A percentile compares a stretch with the other conserved stretches of the same genome.
Conservation (phyloP, 2,797 vertebrate genomes). For the Pristis pectinata region DNA sequence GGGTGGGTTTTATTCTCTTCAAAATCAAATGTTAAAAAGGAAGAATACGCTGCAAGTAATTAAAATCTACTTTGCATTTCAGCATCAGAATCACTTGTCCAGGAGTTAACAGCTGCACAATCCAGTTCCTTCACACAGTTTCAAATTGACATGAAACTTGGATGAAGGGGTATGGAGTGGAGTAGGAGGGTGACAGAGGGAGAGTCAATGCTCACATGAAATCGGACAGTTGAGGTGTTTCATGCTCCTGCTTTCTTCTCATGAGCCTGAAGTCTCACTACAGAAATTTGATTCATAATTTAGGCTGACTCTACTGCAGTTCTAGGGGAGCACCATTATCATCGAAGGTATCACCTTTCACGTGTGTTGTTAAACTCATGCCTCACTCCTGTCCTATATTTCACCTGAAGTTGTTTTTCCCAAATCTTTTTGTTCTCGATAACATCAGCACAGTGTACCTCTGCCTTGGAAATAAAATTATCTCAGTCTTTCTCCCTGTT, state of each 20-base stretch:
- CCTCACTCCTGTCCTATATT: not conserved
- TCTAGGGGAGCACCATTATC: not conserved
- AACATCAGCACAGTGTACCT: not conserved
- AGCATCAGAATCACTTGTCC: not conserved
- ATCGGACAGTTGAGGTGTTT: not conserved
- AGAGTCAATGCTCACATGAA: not conserved
- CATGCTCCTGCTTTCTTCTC: no score
- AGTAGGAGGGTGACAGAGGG: not conserved
- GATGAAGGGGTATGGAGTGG: no score
- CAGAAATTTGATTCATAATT: not conserved
- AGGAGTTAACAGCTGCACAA: not conserved
- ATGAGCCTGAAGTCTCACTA: no score
- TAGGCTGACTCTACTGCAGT: not conserved
- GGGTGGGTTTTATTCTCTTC: not conserved
- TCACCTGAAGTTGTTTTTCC: not conserved
- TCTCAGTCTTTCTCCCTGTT: not conserved
- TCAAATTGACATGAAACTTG: not conserved
- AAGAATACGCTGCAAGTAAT: not conserved
- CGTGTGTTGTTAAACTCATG: not conserved
- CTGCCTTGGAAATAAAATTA: not conserved
- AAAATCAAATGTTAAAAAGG: no score
- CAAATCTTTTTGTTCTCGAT: not conserved
- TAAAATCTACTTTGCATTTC: not conserved
- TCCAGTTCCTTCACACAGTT: not conserved
- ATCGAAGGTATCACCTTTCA: not conserved